These are phyloP conservation scores for Perca flavescens DNA, from an alignment of 2,113 vertebrate species.

Conservation along the genomic window DNA sequence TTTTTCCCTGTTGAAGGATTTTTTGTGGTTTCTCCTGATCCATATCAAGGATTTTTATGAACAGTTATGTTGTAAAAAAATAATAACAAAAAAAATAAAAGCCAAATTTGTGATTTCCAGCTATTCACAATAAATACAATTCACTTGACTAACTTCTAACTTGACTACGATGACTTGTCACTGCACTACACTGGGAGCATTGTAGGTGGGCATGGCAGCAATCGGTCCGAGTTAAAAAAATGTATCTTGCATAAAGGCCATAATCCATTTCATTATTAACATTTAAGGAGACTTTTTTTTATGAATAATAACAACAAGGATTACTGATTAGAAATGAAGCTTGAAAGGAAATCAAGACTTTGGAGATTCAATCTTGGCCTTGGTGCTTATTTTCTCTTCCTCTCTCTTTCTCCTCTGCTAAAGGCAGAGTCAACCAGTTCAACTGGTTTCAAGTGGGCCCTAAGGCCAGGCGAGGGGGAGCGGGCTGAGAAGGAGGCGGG, in stretches of 20 bases:
- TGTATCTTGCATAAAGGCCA: not conserved
- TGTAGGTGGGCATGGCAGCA: conserved; percentile 1
- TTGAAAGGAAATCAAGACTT: conserved; percentile 22
- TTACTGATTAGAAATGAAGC: conserved; percentile 19
- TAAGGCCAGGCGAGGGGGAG: conserved; percentile 54
- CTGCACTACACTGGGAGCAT: not conserved
- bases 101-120: conserved; percentile 9
- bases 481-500: conserved; percentile 29
- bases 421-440: conserved; percentile 77
- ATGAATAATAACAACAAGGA: not conserved
- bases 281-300: conserved; percentile 6
- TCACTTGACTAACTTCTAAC: not conserved
- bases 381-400: conserved; percentile 37
- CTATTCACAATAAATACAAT: conserved; percentile 17
- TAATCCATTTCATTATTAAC: not conserved
- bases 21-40: not conserved
- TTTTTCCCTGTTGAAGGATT: not conserved
- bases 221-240: not conserved
- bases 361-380: conserved; percentile 28
- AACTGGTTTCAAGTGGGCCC: conserved; percentile 80
- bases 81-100: not conserved
- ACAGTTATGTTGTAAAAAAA: too few species aligned
- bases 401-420: conserved; percentile 42
- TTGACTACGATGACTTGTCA: not conserved
- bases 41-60: not conserved